phyloP scores from a whole-genome alignment of 2,113 vertebrate genomes.

The Callaeas wilsoni region DNA sequence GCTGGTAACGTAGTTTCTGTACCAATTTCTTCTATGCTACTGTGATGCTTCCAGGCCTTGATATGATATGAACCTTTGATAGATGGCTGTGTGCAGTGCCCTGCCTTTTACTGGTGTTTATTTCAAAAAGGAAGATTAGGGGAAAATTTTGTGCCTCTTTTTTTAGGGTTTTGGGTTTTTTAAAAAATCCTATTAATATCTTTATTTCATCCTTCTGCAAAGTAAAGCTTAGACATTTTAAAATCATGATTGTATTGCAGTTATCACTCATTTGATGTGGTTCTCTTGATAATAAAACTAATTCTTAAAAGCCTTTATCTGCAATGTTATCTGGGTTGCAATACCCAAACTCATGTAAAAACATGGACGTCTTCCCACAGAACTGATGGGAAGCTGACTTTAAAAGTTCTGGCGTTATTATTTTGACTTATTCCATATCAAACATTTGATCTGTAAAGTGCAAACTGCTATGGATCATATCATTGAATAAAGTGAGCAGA shows the following conservation, averaged over 20 bases:
- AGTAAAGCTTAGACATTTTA: background rate
- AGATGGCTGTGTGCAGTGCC: background rate
- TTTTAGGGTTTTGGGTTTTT: background rate
- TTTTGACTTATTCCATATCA: background rate
- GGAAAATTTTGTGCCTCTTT: background rate
- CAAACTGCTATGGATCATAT: background rate
- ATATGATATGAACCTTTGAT: background rate
- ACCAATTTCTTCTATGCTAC: background rate
- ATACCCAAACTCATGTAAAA: background rate
- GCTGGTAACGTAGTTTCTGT: background rate
- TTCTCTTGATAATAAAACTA: background rate
- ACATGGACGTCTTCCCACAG: background rate
- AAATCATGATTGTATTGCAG: background rate
- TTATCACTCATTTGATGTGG: background rate
- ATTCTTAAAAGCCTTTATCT: background rate
- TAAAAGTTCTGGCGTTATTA: background rate
- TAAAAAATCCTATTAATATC: background rate
- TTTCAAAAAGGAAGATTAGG: background rate
- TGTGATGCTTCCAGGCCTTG: background rate
- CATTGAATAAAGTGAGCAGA: background rate
- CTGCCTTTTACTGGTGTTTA: background rate
- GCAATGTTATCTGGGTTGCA: background rate
- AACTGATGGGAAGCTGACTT: background rate
- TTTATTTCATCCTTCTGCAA: background rate
- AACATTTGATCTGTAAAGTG: background rate